Conservation (phyloP, 2,113 vertebrate species). For the Protobothrops mucrosquamatus region DNA sequence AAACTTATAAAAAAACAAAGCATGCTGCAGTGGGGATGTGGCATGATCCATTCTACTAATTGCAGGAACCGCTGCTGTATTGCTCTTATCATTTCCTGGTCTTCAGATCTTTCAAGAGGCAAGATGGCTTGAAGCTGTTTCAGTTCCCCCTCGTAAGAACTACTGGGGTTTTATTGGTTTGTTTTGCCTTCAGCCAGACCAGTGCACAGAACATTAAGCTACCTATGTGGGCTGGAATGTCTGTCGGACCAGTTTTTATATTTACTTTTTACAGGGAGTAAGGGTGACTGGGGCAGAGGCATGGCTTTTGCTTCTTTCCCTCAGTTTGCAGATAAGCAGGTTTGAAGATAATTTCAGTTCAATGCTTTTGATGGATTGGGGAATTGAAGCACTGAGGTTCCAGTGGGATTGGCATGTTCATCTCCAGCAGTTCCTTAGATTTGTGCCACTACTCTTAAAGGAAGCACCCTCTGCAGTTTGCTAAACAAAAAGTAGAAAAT, state of each 20-base stretch:
- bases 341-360: background rate
- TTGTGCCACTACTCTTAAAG: background rate
- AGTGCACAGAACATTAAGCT: background rate
- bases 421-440: background rate
- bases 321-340: background rate
- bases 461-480: background rate
- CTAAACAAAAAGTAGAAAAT: background rate
- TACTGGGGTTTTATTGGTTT: background rate
- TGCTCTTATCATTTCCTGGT: background rate
- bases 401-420: background rate
- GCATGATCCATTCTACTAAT: background rate
- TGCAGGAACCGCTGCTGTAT: background rate
- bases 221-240: background rate
- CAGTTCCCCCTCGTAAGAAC: background rate
- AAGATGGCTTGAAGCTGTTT: background rate
- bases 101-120: background rate
- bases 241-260: background rate
- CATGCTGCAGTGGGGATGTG: background rate
- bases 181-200: background rate
- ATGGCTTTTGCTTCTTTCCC: background rate
- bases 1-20: background rate
- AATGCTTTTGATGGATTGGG: background rate
- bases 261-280: background rate
- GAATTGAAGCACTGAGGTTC: background rate
- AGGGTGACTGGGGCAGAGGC: background rate